These are phyloP conservation scores for Calameuta idolon DNA, from an alignment of 2,888 invertebrate genomes.

Conservation along the genomic window DNA sequence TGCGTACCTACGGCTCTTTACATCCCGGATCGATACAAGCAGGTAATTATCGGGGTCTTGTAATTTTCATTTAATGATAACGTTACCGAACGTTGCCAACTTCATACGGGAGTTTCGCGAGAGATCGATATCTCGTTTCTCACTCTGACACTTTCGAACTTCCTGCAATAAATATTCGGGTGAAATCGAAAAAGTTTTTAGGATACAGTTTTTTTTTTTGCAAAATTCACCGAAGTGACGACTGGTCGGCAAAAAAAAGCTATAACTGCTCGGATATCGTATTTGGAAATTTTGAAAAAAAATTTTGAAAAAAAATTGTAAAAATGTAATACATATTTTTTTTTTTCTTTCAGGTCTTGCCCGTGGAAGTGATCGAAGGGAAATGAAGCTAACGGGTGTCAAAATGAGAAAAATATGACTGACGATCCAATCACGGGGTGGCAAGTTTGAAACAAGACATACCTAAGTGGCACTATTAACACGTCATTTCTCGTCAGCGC, in stretches of 20 bases:
- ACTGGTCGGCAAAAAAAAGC: neutral
- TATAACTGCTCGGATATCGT: neutral
- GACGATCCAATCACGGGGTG: neutral
- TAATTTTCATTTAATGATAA: neutral
- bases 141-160: neutral
- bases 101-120: neutral
- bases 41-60: neutral
- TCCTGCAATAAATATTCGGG: neutral
- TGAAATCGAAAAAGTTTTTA: neutral
- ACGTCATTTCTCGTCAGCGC: conserved; percentile 9
- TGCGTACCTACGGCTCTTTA: neutral
- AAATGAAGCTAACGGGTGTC: neutral
- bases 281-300: no score
- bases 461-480: conserved; percentile 7
- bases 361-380: neutral
- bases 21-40: neutral
- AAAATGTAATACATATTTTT: no score
- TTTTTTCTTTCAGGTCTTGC: neutral
- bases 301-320: no score
- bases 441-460: neutral
- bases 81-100: neutral
- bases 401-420: neutral
- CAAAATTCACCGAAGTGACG: neutral
- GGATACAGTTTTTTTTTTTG: neutral
- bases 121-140: neutral